Evolutionary conservation across 2,113 vertebrate genomes (phyloP), one percentile per base, ranked within the genome.

Genomic region (Seriola aureovittata): DNA sequence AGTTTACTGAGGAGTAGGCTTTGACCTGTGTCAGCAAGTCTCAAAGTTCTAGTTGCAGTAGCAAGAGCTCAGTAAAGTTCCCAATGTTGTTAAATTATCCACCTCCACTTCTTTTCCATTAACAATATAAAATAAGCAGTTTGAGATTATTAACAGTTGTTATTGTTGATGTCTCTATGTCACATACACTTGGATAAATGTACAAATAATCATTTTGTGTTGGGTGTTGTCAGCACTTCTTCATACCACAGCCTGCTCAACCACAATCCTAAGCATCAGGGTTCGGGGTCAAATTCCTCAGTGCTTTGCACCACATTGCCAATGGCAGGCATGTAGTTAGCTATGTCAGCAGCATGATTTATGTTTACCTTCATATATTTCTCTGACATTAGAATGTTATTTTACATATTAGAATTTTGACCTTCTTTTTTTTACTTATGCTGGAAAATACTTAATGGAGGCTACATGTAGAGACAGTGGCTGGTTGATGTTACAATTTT

Each of bases 261-360:
- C 50, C 50, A 29, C 48, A 70, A 25, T 57, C 59, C 48, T 71
- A 1, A 66, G 38, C 19, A 29, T 68, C 48, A 50, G 65, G 54
- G 71, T 50, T 81, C 21, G 60, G 58, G 42, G 84, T 88, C 82
- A 81, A 54, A 86, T 80, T 89, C 59, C 80, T 84, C 74, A 62
- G 70, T 80, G 76, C 80, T 85, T 81, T 83, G 85, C 85, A 81
- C 57, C 64, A 64, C 59, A 29, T 75, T 75, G 84, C 65, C 78
- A 81, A 68, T 3, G 34, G 55, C 58, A 73, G 36, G 42, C 14
- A 12, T 64, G 32, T 34, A 14, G 54, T 69, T 81, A 12, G n/a
- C 68, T 12, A 5, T 57, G 29, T 52, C 9, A 54, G 4, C 5
- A 12, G 59, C 62, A 21, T 79, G 29, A 77, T 78, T 80, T 48